phyloP scores from a whole-genome alignment of 2,888 invertebrate species.

The Phytoseiulus persimilis region DNA sequence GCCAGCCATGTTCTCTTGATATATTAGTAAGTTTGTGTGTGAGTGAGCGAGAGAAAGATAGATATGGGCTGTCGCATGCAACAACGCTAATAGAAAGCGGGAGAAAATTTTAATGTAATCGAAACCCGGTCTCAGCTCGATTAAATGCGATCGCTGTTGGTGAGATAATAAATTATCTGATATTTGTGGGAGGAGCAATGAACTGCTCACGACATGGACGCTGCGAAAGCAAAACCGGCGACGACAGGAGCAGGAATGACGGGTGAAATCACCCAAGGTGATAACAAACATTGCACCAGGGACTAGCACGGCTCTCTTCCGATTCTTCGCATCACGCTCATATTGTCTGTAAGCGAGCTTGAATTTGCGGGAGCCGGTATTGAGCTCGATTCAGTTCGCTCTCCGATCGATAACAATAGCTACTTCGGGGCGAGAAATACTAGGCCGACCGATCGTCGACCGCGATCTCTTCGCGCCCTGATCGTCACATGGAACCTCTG shows the following conservation, averaged over 20 bases:
- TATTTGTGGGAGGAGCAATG: background rate
- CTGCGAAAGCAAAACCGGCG: background rate
- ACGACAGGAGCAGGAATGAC: background rate
- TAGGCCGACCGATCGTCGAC: too few species aligned
- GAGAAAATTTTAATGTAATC: background rate
- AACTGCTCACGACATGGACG: background rate
- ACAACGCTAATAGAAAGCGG: background rate
- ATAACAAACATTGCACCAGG: background rate
- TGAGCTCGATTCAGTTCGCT: too few species aligned
- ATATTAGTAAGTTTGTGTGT: background rate
- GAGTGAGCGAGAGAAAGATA: background rate
- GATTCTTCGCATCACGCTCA: too few species aligned
- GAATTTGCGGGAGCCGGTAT: too few species aligned
- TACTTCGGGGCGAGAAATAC: too few species aligned
- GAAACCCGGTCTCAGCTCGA: background rate
- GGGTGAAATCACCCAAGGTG: background rate
- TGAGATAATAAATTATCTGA: constrained; percentile 5
- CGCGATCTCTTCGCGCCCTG: too few species aligned
- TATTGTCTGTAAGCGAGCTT: too few species aligned
- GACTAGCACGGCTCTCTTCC: background rate
- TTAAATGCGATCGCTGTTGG: background rate
- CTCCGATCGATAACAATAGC: too few species aligned
- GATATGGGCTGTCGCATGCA: background rate
- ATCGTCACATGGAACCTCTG: too few species aligned
- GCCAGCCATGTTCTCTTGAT: background rate